Evolutionary conservation across 2,113 vertebrate genomes (phyloP).

Genomic region (Poeciliopsis occidentalis): DNA sequence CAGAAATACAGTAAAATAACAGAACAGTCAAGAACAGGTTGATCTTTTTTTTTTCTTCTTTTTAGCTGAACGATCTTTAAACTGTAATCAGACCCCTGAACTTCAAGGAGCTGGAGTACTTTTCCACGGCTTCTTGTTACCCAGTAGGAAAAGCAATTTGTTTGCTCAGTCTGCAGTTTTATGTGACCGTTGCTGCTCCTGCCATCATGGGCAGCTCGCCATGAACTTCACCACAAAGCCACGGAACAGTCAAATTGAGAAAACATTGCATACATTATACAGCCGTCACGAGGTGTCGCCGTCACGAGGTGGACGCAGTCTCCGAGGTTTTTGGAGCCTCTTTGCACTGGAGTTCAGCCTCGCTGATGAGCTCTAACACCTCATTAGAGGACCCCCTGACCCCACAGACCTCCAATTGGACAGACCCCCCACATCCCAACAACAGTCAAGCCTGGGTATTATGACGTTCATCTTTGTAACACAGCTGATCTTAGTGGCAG

Average conservation of each 20-base stretch:
- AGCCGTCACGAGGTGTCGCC: slow-evolving; percentile 71
- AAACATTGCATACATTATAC: slow-evolving; percentile 69
- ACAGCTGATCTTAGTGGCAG: slow-evolving; percentile 53
- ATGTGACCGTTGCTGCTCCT: slow-evolving; percentile 44
- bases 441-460: slow-evolving; percentile 36
- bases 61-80: slow-evolving; percentile 58
- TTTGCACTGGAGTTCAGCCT: slow-evolving; percentile 6
- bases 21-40: slow-evolving; percentile 29
- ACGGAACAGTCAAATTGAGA: slow-evolving; percentile 46
- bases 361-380: slow-evolving; percentile 57
- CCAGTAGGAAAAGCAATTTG: slow-evolving; percentile 63
- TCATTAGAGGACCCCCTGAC: slow-evolving; percentile 39
- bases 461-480: slow-evolving; percentile 50
- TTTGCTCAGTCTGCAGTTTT: slow-evolving; percentile 64
- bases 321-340: slow-evolving; percentile 30
- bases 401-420: no score
- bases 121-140: slow-evolving; percentile 62
- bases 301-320: slow-evolving; percentile 37
- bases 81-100: slow-evolving; percentile 70
- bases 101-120: slow-evolving; percentile 65
- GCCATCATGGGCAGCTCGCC: slow-evolving; percentile 57
- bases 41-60: slow-evolving; percentile 25
- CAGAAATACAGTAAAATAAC: slow-evolving; percentile 28
- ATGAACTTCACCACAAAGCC: slow-evolving; percentile 46
- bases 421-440: neutral